Percentiles rank a stretch among this genome's conserved stretches.
phyloP scores from a whole-genome alignment of 2,888 invertebrate genomes.

The Platynereis dumerilii region DNA sequence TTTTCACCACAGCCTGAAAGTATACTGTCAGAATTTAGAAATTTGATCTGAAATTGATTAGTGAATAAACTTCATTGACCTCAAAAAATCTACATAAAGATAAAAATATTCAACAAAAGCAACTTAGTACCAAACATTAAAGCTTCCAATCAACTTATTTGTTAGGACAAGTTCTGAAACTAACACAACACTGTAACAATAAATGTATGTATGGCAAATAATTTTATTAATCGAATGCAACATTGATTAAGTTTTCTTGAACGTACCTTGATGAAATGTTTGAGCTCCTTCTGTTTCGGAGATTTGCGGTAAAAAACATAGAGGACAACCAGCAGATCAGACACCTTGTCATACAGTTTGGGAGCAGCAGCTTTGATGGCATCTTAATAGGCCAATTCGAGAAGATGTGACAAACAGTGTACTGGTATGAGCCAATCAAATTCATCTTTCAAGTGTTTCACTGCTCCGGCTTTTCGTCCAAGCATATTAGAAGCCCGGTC shows the following conservation, averaged over 20 bases:
- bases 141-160: too few species aligned
- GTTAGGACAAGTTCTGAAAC: too few species aligned
- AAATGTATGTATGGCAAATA: too few species aligned
- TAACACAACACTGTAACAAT: too few species aligned
- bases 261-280: background rate
- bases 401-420: background rate
- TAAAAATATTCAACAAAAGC: too few species aligned
- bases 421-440: background rate
- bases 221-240: too few species aligned
- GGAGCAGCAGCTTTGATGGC: background rate
- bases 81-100: too few species aligned
- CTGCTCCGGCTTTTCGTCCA: background rate
- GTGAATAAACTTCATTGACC: too few species aligned
- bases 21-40: background rate
- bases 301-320: background rate
- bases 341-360: background rate
- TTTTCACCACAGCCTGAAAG: background rate
- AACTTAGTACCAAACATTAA: too few species aligned
- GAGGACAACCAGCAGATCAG: background rate
- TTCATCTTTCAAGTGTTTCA: background rate
- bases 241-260: too few species aligned
- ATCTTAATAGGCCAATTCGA: background rate
- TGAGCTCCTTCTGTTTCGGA: background rate
- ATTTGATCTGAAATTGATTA: too few species aligned
- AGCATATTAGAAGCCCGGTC: slow-evolving; percentile 1